phyloP scores from a whole-genome alignment of 2,888 invertebrate species.

The Euplagia quadripunctaria region DNA sequence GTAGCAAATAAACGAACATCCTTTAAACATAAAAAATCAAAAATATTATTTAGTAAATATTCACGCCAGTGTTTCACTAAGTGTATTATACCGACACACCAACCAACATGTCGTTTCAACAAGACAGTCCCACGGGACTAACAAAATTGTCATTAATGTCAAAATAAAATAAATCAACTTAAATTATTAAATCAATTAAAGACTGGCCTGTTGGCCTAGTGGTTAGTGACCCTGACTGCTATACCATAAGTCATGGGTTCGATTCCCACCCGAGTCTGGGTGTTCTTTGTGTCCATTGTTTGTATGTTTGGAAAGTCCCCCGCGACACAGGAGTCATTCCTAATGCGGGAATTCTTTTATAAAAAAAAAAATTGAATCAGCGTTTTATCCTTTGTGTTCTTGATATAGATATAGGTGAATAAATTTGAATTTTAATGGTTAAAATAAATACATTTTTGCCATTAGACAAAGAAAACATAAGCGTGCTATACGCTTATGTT shows the following conservation, averaged over 20 bases:
- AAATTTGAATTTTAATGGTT: not conserved
- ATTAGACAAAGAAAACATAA: not conserved
- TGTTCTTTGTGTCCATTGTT: no score
- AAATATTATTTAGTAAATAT: not conserved
- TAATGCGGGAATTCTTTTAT: no score
- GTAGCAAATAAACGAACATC: no score
- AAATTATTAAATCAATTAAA: not conserved
- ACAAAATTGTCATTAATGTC: not conserved
- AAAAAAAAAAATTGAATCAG: no score
- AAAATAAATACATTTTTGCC: not conserved
- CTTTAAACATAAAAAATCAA: not conserved
- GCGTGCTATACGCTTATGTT: not conserved
- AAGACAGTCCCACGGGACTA: not conserved
- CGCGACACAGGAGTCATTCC: no score
- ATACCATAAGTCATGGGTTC: no score
- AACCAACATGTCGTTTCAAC: no score
- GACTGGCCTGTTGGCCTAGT: no score
- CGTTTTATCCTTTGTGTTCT: not conserved
- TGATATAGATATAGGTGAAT: not conserved
- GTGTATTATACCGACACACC: not conserved
- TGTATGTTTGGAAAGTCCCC: no score
- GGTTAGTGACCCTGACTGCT: no score
- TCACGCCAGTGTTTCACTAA: not conserved
- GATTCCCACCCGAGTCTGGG: no score
- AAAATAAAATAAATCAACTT: not conserved